A percentile compares a stretch with the other conserved stretches of the same genome.
Evolutionary conservation across 2,888 invertebrate species (phyloP).

Genomic region (Sphaerophoria rueppellii): DNA sequence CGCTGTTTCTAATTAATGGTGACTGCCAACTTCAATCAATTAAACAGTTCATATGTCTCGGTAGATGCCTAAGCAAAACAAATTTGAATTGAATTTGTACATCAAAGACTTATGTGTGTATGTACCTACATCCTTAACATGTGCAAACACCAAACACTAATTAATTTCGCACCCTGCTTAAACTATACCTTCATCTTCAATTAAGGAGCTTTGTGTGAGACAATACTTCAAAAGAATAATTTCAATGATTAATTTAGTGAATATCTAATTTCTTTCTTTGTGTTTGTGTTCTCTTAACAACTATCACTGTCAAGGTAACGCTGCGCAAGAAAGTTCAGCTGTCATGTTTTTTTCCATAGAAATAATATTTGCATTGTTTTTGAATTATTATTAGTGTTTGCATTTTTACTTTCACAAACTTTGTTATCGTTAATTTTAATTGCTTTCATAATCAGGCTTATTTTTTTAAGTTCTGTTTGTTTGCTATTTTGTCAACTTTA

Average conservation of each 20-base stretch:
- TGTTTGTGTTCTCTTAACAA: neutral
- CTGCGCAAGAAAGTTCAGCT: neutral
- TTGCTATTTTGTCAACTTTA: neutral
- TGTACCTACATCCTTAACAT: neutral
- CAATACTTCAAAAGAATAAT: neutral
- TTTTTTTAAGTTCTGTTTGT: neutral
- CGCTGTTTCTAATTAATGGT: no score
- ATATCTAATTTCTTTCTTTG: neutral
- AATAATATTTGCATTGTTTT: slow-evolving; percentile 1
- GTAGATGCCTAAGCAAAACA: no score
- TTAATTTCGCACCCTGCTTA: neutral
- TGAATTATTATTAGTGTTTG: slow-evolving; percentile 26
- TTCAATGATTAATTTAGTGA: neutral
- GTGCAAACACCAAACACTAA: neutral
- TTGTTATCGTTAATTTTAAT: slow-evolving; percentile 53
- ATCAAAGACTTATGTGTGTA: no score
- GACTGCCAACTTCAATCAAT: no score
- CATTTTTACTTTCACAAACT: slow-evolving; percentile 37
- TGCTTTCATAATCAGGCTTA: slow-evolving; percentile 48
- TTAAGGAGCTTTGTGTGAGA: neutral
- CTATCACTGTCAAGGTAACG: neutral
- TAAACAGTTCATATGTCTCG: no score
- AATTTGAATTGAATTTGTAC: no score
- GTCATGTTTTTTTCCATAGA: neutral
- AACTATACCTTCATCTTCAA: neutral